Evolutionary conservation across 2,113 vertebrate genomes (phyloP).

Genomic region (Motacilla alba): DNA sequence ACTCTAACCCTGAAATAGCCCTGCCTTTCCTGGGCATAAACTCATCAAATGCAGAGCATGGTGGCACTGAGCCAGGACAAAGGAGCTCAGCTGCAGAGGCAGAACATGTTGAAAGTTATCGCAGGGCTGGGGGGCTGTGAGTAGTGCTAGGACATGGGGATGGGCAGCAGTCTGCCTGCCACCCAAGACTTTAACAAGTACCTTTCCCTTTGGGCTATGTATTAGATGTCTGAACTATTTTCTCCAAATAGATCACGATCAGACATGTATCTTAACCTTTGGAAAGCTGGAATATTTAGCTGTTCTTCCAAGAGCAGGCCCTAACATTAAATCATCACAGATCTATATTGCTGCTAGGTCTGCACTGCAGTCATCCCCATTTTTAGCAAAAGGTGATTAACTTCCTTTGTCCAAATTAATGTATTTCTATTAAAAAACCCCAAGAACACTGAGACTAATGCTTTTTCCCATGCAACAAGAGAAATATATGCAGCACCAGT

Average conservation of each 20-base stretch:
- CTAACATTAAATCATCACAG: background rate
- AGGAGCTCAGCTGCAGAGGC: background rate
- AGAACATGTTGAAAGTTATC: background rate
- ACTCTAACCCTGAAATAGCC: background rate
- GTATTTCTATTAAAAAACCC: background rate
- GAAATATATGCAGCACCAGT: fast-evolving
- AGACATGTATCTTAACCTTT: background rate
- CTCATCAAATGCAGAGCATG: background rate
- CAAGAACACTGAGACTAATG: background rate
- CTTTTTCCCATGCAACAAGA: background rate
- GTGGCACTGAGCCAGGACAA: background rate
- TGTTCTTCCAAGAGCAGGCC: background rate
- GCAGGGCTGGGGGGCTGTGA: no score
- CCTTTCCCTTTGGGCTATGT: background rate
- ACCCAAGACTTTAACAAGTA: background rate
- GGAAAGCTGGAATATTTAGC: background rate
- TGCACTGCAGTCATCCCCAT: background rate
- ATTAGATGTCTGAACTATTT: background rate
- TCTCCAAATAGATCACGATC: fast-evolving
- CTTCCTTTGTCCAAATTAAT: background rate
- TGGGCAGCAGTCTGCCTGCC: background rate
- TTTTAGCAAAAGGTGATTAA: background rate
- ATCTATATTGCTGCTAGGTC: background rate
- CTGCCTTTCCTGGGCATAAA: background rate
- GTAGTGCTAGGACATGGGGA: background rate